Conservation (phyloP, 2,888 invertebrate genomes). For the Meta bourneti region DNA sequence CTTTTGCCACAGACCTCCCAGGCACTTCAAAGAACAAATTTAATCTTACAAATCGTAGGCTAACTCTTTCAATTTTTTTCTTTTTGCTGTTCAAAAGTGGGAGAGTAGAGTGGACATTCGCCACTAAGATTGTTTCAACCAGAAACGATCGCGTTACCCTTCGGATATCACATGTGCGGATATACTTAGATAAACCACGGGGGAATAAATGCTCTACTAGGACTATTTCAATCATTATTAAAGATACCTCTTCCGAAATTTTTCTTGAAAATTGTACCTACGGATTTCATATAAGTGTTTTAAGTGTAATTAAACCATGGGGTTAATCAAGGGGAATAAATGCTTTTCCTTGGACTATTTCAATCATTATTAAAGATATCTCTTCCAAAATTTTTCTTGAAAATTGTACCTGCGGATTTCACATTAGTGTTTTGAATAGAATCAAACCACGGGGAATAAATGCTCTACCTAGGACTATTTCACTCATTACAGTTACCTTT, state of each 20-base stretch:
- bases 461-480: background rate
- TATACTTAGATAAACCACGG: background rate
- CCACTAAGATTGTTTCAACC: constrained; percentile 59
- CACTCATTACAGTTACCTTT: no score
- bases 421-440: no score
- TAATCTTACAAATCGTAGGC: constrained; percentile 73
- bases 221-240: no score
- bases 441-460: background rate
- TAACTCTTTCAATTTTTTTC: constrained; percentile 64
- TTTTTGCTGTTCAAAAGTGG: constrained; percentile 17
- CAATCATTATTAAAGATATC: no score
- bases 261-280: no score
- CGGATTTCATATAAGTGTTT: no score
- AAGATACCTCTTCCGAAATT: no score
- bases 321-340: no score
- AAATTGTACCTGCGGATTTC: no score
- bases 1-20: constrained; percentile 42
- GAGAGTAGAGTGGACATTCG: background rate
- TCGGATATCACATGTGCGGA: background rate
- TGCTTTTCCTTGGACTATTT: no score
- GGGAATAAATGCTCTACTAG: background rate
- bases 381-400: no score
- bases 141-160: constrained; percentile 41
- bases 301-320: no score
- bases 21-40: constrained; percentile 74